phyloP scores from a whole-genome alignment of 2,797 vertebrate genomes.

The Gymnocypris eckloni region DNA sequence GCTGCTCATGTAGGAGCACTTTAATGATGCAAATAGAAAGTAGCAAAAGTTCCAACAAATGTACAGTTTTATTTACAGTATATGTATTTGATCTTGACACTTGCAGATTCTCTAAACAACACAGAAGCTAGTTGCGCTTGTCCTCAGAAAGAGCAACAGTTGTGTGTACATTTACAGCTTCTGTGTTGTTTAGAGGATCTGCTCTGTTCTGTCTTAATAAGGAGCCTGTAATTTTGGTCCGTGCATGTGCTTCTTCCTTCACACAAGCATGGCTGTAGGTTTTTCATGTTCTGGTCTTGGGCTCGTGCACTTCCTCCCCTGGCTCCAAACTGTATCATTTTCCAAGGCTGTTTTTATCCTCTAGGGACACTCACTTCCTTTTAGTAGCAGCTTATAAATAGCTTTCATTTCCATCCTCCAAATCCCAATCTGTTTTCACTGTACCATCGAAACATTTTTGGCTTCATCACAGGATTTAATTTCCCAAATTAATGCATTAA shows the following conservation, averaged over 20 bases:
- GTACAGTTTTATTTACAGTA: neutral
- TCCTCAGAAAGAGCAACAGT: neutral
- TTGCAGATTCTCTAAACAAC: neutral
- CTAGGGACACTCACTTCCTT: slow-evolving; percentile 79
- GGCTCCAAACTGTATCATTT: slow-evolving; percentile 81
- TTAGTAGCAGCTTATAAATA: slow-evolving; percentile 81
- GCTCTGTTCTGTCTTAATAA: slow-evolving; percentile 28
- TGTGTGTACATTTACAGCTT: neutral
- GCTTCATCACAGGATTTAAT: slow-evolving; percentile 64
- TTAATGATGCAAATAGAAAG: neutral
- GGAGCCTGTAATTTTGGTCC: slow-evolving; percentile 41
- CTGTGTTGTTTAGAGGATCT: slow-evolving; percentile 28
- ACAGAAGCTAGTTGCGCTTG: neutral
- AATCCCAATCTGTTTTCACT: slow-evolving; percentile 79
- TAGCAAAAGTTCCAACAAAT: slow-evolving; percentile 1
- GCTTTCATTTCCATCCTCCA: slow-evolving; percentile 71
- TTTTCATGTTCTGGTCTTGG: slow-evolving; percentile 78
- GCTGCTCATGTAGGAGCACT: neutral
- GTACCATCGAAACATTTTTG: slow-evolving; percentile 74
- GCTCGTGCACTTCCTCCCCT: slow-evolving; percentile 76
- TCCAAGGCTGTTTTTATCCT: slow-evolving; percentile 80
- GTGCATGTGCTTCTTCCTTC: slow-evolving; percentile 13
- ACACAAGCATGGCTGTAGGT: slow-evolving; percentile 59
- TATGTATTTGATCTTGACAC: neutral
- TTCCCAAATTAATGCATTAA: slow-evolving; percentile 72